Conservation (phyloP, 2,797 vertebrate species). For the Gadopsis marmoratus region DNA sequence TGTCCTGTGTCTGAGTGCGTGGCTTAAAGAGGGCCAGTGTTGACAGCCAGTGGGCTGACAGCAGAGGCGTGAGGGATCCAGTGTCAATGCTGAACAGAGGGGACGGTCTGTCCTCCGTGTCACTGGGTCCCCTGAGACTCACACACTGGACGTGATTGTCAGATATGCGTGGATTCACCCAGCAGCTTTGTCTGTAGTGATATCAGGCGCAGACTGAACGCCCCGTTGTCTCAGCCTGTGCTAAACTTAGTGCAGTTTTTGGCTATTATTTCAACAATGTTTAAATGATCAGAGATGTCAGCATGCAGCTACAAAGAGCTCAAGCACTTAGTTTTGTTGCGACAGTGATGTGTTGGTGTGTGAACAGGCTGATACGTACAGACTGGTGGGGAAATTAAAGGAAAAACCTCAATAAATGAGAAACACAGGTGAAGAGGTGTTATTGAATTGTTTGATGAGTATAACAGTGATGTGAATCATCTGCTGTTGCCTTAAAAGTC, state of each 20-base stretch:
- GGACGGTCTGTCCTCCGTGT: conserved; percentile 74
- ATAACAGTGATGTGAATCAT: neutral
- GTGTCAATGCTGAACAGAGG: conserved; percentile 71
- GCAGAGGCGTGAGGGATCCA: conserved; percentile 67
- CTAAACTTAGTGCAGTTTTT: conserved; percentile 51
- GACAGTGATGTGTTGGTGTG: conserved; percentile 15
- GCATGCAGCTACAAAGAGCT: conserved; percentile 24
- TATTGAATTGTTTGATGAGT: neutral
- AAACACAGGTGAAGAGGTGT: neutral
- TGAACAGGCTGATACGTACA: neutral
- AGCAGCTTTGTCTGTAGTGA: conserved; percentile 70
- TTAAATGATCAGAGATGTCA: conserved; percentile 44
- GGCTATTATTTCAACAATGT: conserved; percentile 16
- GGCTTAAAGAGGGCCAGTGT: conserved; percentile 71
- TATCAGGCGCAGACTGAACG: conserved; percentile 74
- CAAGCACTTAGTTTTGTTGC: conserved; percentile 10
- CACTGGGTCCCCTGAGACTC: conserved; percentile 64
- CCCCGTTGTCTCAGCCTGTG: conserved; percentile 59
- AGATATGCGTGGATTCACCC: conserved; percentile 63
- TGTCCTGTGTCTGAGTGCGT: conserved; percentile 62
- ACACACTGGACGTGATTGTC: conserved; percentile 79
- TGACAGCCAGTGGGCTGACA: conserved; percentile 75
- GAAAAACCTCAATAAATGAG: neutral
- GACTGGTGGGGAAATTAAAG: neutral
- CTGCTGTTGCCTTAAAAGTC: neutral